Evolutionary conservation across 2,888 invertebrate species (phyloP), one percentile per base, ranked within the genome.

Genomic region (Cabera pusaria): DNA sequence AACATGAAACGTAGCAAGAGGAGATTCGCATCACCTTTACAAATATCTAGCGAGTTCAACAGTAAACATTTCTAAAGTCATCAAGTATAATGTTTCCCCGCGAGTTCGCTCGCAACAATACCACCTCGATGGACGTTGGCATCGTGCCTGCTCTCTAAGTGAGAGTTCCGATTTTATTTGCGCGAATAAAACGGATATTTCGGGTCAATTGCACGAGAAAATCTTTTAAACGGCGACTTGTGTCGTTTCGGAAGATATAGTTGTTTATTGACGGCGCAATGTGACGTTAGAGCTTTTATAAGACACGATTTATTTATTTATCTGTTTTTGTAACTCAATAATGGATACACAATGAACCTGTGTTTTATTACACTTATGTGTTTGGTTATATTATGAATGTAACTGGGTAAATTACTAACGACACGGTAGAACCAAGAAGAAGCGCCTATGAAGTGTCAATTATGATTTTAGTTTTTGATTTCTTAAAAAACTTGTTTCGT

Each of bases 131-230:
- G 50, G 43, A 49, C 48, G 39, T 52, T 56, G 54, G 56, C 56
- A 52, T 40, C 39, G 42, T 53, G 56, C 56, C 56, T 46, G 52
- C 44, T 52, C 39, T 35, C 44, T 52, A 53, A 53, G 48, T 49
- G 50, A 49, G 53, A 49, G 41, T 52, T 57, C 50, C 50, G 47
- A 46, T 44, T 57, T 50, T 57, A 55, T 52, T 49, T 47, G 45
- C 47, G 43, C 46, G 28, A 53, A 49, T 49, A 53, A 52, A 55
- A 49, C 39, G 47, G 45, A 44, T 50, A 53, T 57, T 51, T 48
- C 28, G 47, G 53, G 49, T 52, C 50, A 57, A 57, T 52, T 50
- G 53, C 45, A 42, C 44, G 37, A 39, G 50, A 48, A 49, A 52
- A 53, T 50, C 51, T 46, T 44, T 49, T 48, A 47, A 44, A 52